A percentile compares a stretch with the other conserved stretches of the same genome.
Conservation (phyloP, 2,888 invertebrate species). For the Toxonevra muliebris region DNA sequence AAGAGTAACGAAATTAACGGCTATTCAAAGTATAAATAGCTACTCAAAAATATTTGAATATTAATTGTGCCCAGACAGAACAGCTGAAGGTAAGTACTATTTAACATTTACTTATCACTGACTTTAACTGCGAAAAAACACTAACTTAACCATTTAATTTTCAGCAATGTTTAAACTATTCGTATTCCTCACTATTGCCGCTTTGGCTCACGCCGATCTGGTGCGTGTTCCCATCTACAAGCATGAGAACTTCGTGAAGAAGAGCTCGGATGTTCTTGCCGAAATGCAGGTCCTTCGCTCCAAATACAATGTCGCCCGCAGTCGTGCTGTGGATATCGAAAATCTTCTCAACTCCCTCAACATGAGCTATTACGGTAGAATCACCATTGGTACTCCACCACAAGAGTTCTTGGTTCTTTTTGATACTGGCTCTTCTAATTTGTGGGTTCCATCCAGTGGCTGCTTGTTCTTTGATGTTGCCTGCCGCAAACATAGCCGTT, state of each 20-base stretch:
- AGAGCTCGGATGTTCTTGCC: constrained; percentile 35
- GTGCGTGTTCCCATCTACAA: constrained; percentile 49
- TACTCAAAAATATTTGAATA: no score
- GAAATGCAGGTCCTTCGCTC: constrained; percentile 38
- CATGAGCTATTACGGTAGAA: constrained; percentile 59
- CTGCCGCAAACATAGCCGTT: constrained; percentile 94
- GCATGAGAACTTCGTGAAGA: constrained; percentile 47
- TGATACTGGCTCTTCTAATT: constrained; percentile 86
- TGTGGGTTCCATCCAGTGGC: constrained; percentile 97
- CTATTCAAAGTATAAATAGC: no score
- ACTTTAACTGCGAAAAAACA: no score
- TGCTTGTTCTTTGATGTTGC: constrained; percentile 92
- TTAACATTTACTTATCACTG: no score
- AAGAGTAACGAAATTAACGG: no score
- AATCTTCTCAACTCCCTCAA: constrained; percentile 37
- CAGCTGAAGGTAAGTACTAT: no score
- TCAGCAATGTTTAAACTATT: constrained; percentile 45
- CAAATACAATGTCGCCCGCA: constrained; percentile 34
- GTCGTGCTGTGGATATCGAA: constrained; percentile 12
- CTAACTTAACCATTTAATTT: no score
- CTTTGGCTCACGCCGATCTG: constrained; percentile 47
- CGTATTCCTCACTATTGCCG: constrained; percentile 45
- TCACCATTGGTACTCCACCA: constrained; percentile 86
- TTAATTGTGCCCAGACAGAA: no score
- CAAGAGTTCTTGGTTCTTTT: constrained; percentile 94